Evolutionary conservation across 2,888 invertebrate species (phyloP).

Genomic region (Ditylenchus weischeri): DNA sequence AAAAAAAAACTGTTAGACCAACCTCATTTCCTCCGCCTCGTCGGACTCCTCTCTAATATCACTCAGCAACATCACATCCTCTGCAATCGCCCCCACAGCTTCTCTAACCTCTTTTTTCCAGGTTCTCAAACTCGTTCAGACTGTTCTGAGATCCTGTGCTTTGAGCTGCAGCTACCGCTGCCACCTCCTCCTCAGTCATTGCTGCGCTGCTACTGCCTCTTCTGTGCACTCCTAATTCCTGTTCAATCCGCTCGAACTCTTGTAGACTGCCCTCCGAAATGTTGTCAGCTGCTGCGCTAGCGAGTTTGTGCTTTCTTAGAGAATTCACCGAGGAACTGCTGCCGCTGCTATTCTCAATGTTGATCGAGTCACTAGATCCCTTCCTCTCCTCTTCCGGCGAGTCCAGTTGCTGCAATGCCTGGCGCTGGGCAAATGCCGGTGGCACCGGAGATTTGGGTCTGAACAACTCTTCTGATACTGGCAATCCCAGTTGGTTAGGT

Average conservation of each 20-base stretch:
- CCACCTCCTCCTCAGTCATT: background rate
- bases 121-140: conserved; percentile 53
- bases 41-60: conserved; percentile 56
- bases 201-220: conserved; percentile 19
- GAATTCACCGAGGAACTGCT: conserved; percentile 8
- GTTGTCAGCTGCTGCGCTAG: conserved; percentile 29
- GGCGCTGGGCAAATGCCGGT: background rate
- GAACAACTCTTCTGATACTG: conserved; percentile 2
- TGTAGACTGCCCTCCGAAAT: conserved; percentile 20
- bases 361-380: background rate
- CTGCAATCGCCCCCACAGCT: conserved; percentile 30
- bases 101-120: conserved; percentile 49
- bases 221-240: conserved; percentile 39
- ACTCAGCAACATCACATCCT: conserved; percentile 57
- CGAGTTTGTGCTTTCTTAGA: background rate
- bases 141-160: conserved; percentile 48
- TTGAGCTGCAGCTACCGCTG: background rate
- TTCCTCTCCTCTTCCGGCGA: background rate
- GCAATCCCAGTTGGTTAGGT: background rate
- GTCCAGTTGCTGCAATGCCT: background rate
- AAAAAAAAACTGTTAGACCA: too few species aligned
- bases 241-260: conserved; percentile 57
- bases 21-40: conserved; percentile 55
- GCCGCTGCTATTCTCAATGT: conserved; percentile 1
- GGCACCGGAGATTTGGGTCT: conserved; percentile 16